These are phyloP conservation scores for Polietes domitor DNA, from an alignment of 2,888 invertebrate genomes.

Conservation along the genomic window DNA sequence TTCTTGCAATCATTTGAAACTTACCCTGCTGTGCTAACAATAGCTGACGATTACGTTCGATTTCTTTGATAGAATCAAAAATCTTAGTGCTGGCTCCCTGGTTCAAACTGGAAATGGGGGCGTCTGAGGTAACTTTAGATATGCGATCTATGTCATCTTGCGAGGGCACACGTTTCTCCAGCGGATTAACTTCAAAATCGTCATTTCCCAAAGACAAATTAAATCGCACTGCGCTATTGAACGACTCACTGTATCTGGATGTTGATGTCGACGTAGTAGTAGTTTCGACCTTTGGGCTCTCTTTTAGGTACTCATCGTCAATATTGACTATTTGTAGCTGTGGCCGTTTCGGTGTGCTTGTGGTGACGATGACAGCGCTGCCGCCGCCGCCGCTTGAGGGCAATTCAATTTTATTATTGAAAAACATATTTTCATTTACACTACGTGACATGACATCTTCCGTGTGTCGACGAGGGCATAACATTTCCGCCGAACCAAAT, in stretches of 20 bases:
- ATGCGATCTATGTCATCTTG: slow-evolving; percentile 93
- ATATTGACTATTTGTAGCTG: slow-evolving; percentile 75
- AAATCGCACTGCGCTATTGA: slow-evolving; percentile 66
- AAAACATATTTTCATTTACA: slow-evolving; percentile 80
- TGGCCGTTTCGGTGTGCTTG: slow-evolving; percentile 76
- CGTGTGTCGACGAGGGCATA: slow-evolving; percentile 74
- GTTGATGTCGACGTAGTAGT: slow-evolving; percentile 39
- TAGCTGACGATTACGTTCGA: slow-evolving; percentile 92
- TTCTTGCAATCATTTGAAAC: no score
- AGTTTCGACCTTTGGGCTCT: slow-evolving; percentile 30
- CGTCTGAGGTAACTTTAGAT: slow-evolving; percentile 92
- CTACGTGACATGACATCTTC: slow-evolving; percentile 79
- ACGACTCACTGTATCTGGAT: slow-evolving; percentile 51
- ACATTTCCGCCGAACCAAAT: slow-evolving; percentile 79
- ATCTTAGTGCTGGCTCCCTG: slow-evolving; percentile 89
- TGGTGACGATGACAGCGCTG: slow-evolving; percentile 52
- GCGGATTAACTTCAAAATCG: slow-evolving; percentile 80
- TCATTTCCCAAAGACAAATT: slow-evolving; percentile 80
- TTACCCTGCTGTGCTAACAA: slow-evolving; percentile 95
- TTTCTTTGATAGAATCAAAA: slow-evolving; percentile 92
- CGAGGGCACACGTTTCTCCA: slow-evolving; percentile 84
- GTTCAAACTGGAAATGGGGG: slow-evolving; percentile 86
- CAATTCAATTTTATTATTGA: slow-evolving; percentile 79
- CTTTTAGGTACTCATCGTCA: slow-evolving; percentile 64
- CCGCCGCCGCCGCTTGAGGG: slow-evolving; percentile 56